Percentiles rank a stretch among this genome's conserved stretches.
These are phyloP conservation scores for Agrenia bidenticulata DNA, from an alignment of 2,888 invertebrate genomes.

Conservation along the genomic window DNA sequence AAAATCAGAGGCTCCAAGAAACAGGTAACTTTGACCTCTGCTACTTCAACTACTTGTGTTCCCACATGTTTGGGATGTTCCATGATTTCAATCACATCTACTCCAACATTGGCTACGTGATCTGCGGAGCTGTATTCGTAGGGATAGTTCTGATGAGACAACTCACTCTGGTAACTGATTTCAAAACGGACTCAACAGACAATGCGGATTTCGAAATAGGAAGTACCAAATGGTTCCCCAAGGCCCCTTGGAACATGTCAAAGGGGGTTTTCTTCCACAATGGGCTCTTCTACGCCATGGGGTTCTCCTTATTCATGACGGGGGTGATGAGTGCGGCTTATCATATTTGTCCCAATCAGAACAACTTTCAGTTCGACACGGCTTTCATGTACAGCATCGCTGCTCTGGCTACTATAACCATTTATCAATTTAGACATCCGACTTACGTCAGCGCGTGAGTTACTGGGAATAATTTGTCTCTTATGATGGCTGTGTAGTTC, in stretches of 20 bases:
- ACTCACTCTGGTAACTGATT: too few relatives aligned
- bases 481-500: too few relatives aligned
- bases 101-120: slow-evolving; percentile 77
- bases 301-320: slow-evolving; percentile 37
- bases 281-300: slow-evolving; percentile 39
- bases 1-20: slow-evolving; percentile 66
- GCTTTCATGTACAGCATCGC: slow-evolving; percentile 64
- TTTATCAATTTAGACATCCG: slow-evolving; percentile 62
- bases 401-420: slow-evolving; percentile 60
- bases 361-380: slow-evolving; percentile 57
- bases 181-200: background rate
- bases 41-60: slow-evolving; percentile 86
- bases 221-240: background rate
- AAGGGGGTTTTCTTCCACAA: slow-evolving; percentile 33
- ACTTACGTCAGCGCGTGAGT: slow-evolving; percentile 60
- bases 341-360: slow-evolving; percentile 17
- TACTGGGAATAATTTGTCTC: too few relatives aligned
- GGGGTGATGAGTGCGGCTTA: slow-evolving; percentile 34
- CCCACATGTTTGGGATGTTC: slow-evolving; percentile 73
- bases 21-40: slow-evolving; percentile 85
- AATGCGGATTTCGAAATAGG: background rate
- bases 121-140: slow-evolving; percentile 76
- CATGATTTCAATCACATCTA: slow-evolving; percentile 85
- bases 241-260: slow-evolving; percentile 3
- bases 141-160: slow-evolving; percentile 65